A percentile compares a stretch with the other conserved stretches of the same genome.
Evolutionary conservation across 2,888 invertebrate species (phyloP).

Genomic region (Lepidonotus clava): DNA sequence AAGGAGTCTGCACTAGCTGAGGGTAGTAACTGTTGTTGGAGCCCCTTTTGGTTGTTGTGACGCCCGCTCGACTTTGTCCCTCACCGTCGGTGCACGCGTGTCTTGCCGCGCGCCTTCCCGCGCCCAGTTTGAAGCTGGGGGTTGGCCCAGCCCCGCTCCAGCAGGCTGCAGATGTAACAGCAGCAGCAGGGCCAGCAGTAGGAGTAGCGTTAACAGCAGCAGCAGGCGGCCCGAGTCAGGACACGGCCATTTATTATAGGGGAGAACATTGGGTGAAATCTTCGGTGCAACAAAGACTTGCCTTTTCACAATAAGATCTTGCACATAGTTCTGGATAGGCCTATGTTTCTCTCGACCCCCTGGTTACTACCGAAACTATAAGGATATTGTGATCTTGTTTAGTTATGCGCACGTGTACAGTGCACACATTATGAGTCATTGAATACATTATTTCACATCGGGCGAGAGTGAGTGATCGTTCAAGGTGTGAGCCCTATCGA

Average conservation of each 20-base stretch:
- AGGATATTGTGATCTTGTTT: too few species aligned
- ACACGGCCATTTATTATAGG: not conserved
- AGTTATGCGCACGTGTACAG: too few species aligned
- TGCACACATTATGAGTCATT: too few species aligned
- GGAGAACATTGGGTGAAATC: not conserved
- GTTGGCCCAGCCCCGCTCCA: not conserved
- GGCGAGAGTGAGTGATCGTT: too few species aligned
- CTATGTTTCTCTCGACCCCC: too few species aligned
- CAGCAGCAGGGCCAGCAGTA: not conserved
- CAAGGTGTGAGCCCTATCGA: too few species aligned
- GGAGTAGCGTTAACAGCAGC: not conserved
- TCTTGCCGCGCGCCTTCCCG: not conserved
- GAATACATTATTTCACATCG: too few species aligned
- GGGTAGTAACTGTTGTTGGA: too few species aligned
- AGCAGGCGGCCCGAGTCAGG: not conserved
- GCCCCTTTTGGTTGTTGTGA: not conserved
- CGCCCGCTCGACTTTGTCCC: not conserved
- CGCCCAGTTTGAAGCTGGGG: not conserved
- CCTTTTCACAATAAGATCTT: too few species aligned
- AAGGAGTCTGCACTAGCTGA: not conserved
- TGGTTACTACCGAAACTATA: too few species aligned
- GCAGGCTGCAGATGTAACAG: not conserved
- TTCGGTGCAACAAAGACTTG: too few species aligned
- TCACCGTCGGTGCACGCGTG: not conserved
- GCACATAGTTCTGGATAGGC: too few species aligned